A percentile compares a stretch with the other conserved stretches of the same genome.
These are phyloP conservation scores for Caenorhabditis sinica DNA, from an alignment of 2,888 invertebrate species.

Conservation along the genomic window DNA sequence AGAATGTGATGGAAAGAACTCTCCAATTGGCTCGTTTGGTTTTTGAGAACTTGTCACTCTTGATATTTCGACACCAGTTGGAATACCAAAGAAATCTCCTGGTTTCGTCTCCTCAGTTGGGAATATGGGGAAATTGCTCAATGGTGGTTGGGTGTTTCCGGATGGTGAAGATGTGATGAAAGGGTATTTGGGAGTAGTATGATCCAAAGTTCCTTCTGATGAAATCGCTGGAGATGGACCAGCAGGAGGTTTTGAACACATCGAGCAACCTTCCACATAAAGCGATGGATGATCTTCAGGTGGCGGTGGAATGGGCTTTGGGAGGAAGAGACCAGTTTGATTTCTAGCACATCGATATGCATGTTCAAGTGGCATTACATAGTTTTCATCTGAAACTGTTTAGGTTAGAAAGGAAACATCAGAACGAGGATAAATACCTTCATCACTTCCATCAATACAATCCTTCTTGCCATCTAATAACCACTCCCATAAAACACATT, in stretches of 20 bases:
- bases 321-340: slow-evolving; percentile 48
- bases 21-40: slow-evolving; percentile 55
- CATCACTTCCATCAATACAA: slow-evolving; percentile 82
- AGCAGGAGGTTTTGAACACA: slow-evolving; percentile 45
- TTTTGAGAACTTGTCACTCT: slow-evolving; percentile 36
- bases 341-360: slow-evolving; percentile 55
- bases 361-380: slow-evolving; percentile 63
- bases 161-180: slow-evolving; percentile 27
- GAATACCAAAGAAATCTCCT: slow-evolving; percentile 51
- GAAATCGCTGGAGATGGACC: neutral
- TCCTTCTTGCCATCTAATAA: slow-evolving; percentile 80
- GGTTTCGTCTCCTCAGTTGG: slow-evolving; percentile 24
- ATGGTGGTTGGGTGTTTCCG: slow-evolving; percentile 34
- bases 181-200: slow-evolving; percentile 64
- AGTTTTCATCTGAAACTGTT: slow-evolving; percentile 57
- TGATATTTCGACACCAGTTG: slow-evolving; percentile 49
- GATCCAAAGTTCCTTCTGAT: slow-evolving; percentile 11
- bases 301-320: slow-evolving; percentile 60
- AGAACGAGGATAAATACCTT: slow-evolving; percentile 70
- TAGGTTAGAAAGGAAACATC: neutral
- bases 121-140: slow-evolving; percentile 35
- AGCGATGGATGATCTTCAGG: slow-evolving; percentile 59
- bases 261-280: slow-evolving; percentile 62
- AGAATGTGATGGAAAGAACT: slow-evolving; percentile 49
- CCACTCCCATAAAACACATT: slow-evolving; percentile 81